A percentile compares a stretch with the other conserved stretches of the same genome.
Evolutionary conservation across 1,140 invertebrate genomes (phyloP).

Genomic region (Tenebrio molitor): DNA sequence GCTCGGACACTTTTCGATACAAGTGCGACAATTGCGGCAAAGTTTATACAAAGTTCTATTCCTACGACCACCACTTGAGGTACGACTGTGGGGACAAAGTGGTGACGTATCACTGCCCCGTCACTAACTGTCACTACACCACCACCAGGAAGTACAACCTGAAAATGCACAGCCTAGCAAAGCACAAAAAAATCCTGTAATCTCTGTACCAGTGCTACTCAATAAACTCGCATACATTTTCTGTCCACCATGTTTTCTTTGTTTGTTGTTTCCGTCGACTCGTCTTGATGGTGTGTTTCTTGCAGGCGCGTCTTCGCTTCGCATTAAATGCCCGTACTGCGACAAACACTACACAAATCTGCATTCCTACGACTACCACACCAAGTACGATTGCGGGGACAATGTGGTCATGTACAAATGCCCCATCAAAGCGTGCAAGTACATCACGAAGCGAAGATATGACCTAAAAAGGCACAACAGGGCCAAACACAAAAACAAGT

Average conservation of each 20-base stretch:
- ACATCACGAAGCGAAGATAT: conserved; percentile 10
- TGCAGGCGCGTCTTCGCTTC: neutral
- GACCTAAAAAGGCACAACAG: conserved; percentile 7
- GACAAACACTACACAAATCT: neutral
- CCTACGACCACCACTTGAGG: conserved; percentile 62
- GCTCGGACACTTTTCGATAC: too few species aligned
- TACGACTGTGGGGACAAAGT: conserved; percentile 68
- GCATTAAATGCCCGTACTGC: neutral
- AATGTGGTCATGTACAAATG: conserved; percentile 1
- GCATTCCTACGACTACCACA: conserved; percentile 1
- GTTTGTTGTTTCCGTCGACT: neutral
- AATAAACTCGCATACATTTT: neutral
- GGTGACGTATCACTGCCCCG: conserved; percentile 67
- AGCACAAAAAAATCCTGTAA: neutral
- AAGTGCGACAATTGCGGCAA: conserved; percentile 56
- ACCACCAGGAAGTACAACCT: neutral
- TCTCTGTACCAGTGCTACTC: neutral
- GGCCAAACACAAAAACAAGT: neutral
- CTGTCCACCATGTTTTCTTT: neutral
- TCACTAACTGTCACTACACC: conserved; percentile 32
- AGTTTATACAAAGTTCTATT: conserved; percentile 3
- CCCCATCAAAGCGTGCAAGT: neutral
- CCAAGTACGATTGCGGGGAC: neutral
- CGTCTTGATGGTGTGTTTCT: neutral
- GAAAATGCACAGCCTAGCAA: neutral